A percentile compares a stretch with the other conserved stretches of the same genome.
Conservation (phyloP, 1,140 invertebrate genomes). For the Zaprionus nigranus region DNA sequence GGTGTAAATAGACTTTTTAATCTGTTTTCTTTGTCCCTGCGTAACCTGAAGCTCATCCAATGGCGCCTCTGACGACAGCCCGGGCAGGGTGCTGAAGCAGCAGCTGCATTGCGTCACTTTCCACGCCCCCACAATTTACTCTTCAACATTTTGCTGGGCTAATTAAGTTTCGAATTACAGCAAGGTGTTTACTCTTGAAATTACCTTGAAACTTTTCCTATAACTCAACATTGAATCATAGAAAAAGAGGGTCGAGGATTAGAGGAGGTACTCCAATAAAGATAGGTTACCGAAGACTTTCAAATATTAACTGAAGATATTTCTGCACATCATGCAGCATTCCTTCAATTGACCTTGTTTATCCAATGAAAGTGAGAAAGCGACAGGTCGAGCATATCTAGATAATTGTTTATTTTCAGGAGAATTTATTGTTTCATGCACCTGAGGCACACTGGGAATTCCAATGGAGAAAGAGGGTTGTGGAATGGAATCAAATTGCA, state of each 20-base stretch:
- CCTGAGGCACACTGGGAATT: slow-evolving; percentile 52
- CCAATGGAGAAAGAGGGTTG: background rate
- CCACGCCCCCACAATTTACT: slow-evolving; percentile 14
- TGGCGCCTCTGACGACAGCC: background rate
- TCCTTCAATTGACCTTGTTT: slow-evolving; percentile 10
- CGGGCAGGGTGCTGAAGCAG: background rate
- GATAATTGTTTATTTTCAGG: slow-evolving; percentile 73
- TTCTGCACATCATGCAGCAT: background rate
- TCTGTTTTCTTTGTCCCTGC: background rate
- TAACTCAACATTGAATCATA: background rate
- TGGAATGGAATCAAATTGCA: slow-evolving; percentile 30
- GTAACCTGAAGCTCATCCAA: background rate
- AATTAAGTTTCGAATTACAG: slow-evolving; percentile 51
- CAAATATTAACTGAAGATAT: background rate
- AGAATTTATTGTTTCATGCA: slow-evolving; percentile 73
- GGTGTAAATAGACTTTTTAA: slow-evolving; percentile 3
- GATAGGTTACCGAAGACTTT: background rate
- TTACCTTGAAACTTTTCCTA: background rate
- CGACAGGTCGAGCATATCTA: slow-evolving; percentile 50
- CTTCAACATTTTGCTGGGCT: slow-evolving; percentile 36
- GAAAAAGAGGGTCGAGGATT: background rate
- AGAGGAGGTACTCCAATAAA: too few species aligned
- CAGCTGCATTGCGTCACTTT: slow-evolving; percentile 31
- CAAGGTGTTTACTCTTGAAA: background rate
- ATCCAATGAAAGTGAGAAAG: slow-evolving; percentile 19